Evolutionary conservation across 2,797 vertebrate species (phyloP), one percentile per base, ranked within the genome.

Genomic region (Alauda arvensis): DNA sequence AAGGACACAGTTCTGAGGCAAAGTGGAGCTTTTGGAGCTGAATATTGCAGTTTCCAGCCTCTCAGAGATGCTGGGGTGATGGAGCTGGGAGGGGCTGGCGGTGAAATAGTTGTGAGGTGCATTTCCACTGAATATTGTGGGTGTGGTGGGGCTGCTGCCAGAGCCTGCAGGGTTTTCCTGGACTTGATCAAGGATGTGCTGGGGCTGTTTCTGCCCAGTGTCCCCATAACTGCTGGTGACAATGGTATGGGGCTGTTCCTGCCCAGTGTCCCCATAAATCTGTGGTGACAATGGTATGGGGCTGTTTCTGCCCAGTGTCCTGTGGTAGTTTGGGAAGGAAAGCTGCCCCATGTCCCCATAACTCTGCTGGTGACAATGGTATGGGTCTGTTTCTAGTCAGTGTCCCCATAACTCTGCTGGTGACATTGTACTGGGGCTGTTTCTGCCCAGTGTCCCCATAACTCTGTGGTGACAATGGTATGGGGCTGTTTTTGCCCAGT

Each of bases 51-150:
- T 63, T 86, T 55, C 18, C 8, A 6, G 51, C 31, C 11, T 16
- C 8, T 11, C 9, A 52, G 87, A 12, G 13, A 3, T 0, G 0
- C n/a, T 18, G 57, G 20, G 48, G 15, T 19, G 80, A 15, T 33
- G 71, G 19, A 51, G 48, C 33, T 67, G 7, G 18, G 57, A 21
- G 74, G 61, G 53, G 31, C 56, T 45, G 66, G 52, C 63, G 52
- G 1, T 9, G 3, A 60, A 77, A 72, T 10, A 12, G 5, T 3
- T 23, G 31, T 23, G 69, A 4, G 9, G 9, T 19, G 23, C 20
- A 1, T 76, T 86, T 52, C 52, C 40, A 19, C 9, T 12, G 31
- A 5, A 6, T 2, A 3, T 5, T 5, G 14, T 0, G 40, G 0
- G 25, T 14, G 39, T 5, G 57, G 2, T 23, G 69, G 51, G n/a